phyloP scores from a whole-genome alignment of 2,888 invertebrate species.

The Scrobipalpa atriplicella region DNA sequence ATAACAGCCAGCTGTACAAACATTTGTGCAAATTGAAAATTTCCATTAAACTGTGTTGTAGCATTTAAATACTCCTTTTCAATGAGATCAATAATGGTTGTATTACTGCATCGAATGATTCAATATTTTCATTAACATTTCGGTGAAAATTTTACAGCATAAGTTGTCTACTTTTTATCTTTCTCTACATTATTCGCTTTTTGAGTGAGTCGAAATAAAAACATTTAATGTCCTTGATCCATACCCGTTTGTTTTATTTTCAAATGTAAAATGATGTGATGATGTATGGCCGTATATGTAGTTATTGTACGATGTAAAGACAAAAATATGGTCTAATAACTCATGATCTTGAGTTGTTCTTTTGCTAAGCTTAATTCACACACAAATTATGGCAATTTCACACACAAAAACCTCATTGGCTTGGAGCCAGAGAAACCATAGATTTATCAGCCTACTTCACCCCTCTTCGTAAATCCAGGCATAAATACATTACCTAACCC shows the following conservation, averaged over 20 bases:
- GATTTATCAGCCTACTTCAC: background rate
- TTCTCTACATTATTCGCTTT: too few relatives aligned
- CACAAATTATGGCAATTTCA: background rate
- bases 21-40: background rate
- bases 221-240: too few relatives aligned
- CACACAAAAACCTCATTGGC: background rate
- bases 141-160: background rate
- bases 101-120: background rate
- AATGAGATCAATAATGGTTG: background rate
- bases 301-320: too few relatives aligned
- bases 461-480: slow-evolving; percentile 1
- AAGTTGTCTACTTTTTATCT: background rate
- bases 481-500: slow-evolving; percentile 7
- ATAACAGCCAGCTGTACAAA: slow-evolving; percentile 7
- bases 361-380: background rate
- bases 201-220: too few relatives aligned
- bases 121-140: too few relatives aligned
- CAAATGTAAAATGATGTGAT: too few relatives aligned
- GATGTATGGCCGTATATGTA: too few relatives aligned
- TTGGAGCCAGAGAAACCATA: background rate
- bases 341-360: too few relatives aligned
- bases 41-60: slow-evolving; percentile 1
- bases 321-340: too few relatives aligned
- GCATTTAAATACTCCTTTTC: background rate
- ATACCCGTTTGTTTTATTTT: too few relatives aligned